Evolutionary conservation across 2,797 vertebrate genomes (phyloP).

Genomic region (Amazona ochrocephala): DNA sequence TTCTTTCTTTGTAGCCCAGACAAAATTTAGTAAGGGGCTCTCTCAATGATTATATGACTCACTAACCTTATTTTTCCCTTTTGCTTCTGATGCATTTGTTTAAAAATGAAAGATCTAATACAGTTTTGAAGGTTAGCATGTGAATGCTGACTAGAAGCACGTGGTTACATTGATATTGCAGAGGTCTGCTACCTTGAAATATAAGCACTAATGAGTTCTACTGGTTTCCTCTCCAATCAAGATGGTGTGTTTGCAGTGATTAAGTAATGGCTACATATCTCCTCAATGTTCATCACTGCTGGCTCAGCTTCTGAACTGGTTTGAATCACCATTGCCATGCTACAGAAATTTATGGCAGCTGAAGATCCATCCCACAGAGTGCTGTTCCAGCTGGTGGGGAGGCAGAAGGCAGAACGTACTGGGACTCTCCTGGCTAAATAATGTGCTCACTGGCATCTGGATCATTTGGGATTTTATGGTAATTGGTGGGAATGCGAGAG

Average conservation of each 20-base stretch:
- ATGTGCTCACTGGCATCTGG: accelerated
- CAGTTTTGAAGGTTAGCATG: not conserved
- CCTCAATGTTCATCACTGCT: not conserved
- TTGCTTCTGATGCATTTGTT: not conserved
- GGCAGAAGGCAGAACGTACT: not conserved
- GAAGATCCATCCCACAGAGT: not conserved
- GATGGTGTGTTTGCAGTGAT: not conserved
- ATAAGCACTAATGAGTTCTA: not conserved
- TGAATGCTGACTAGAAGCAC: not conserved
- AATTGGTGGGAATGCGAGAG: not conserved
- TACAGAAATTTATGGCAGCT: not conserved
- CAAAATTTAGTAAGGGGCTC: not conserved
- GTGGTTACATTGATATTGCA: not conserved
- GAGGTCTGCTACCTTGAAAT: not conserved
- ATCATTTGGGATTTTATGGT: not conserved
- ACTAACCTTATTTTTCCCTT: not conserved
- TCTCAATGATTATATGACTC: not conserved
- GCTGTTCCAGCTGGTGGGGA: not conserved
- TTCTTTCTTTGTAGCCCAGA: not conserved
- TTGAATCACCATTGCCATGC: accelerated
- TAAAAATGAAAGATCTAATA: not conserved
- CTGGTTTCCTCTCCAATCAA: not conserved
- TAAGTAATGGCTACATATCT: not conserved
- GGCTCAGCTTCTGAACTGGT: not conserved
- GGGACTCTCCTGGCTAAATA: not conserved